Conservation (phyloP, 2,888 invertebrate genomes). For the Harmothoe impar region DNA sequence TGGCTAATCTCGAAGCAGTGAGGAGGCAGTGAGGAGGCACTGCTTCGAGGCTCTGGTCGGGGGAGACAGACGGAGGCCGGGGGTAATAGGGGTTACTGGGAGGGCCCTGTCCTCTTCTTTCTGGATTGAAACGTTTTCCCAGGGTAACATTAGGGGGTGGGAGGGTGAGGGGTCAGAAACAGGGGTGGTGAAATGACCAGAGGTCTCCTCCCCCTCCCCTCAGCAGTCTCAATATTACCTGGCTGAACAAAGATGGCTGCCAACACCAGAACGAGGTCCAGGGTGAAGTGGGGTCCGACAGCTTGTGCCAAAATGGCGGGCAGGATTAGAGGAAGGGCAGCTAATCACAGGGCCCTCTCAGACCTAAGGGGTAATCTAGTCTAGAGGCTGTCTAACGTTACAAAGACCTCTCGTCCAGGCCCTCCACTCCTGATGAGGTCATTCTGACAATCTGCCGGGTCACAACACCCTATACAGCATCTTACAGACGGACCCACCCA, state of each 20-base stretch:
- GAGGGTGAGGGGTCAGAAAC: not conserved
- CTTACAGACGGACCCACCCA: not conserved
- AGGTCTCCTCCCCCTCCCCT: not conserved
- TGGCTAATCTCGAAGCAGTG: conserved; percentile 2
- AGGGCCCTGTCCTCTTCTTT: not conserved
- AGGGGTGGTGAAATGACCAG: conserved; percentile 12
- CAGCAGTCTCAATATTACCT: conserved; percentile 5
- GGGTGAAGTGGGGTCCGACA: conserved; percentile 1
- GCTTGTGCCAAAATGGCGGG: not conserved
- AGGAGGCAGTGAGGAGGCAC: not conserved
- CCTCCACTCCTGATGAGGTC: not conserved
- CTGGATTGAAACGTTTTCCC: conserved; percentile 6
- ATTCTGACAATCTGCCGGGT: not conserved
- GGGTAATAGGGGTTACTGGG: conserved; percentile 42
- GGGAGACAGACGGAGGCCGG: too few species aligned
- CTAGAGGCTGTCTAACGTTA: not conserved
- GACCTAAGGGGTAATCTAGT: not conserved
- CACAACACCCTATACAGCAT: not conserved
- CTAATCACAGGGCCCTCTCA: conserved; percentile 36
- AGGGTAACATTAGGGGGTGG: not conserved
- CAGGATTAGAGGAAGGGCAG: conserved; percentile 23
- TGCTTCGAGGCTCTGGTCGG: not conserved
- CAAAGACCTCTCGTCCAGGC: not conserved
- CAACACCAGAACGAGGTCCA: not conserved
- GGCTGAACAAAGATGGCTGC: not conserved